phyloP scores from a whole-genome alignment of 2,797 vertebrate species.

The Epinephelus awoara region DNA sequence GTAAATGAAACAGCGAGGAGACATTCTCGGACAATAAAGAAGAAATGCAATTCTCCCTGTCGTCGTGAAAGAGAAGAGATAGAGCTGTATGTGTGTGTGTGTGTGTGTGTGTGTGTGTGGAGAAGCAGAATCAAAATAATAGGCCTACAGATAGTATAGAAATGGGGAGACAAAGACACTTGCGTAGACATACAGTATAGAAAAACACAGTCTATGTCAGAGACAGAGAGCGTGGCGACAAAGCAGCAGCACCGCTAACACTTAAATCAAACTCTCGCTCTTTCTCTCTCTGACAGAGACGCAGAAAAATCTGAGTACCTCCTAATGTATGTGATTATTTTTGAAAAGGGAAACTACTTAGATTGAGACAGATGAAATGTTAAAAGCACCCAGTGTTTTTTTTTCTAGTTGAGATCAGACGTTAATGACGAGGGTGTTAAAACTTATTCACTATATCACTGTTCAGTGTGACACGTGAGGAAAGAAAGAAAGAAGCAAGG shows the following conservation, averaged over 20 bases:
- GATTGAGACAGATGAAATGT: neutral
- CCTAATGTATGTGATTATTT: slow-evolving; percentile 4
- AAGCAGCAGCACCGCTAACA: neutral
- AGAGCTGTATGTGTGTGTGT: slow-evolving; percentile 3
- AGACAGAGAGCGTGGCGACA: slow-evolving; percentile 21
- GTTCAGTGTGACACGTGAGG: neutral
- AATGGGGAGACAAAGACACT: neutral
- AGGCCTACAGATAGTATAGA: neutral
- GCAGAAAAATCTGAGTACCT: neutral
- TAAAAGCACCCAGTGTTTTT: neutral
- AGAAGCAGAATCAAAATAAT: neutral
- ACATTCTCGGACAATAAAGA: slow-evolving; percentile 54
- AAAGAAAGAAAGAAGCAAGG: too few relatives aligned
- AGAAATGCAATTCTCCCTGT: slow-evolving; percentile 39
- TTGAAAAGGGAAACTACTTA: neutral
- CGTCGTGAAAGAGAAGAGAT: slow-evolving; percentile 11
- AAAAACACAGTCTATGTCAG: slow-evolving; percentile 6
- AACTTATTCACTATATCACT: neutral
- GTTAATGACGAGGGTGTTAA: neutral
- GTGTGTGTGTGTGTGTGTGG: slow-evolving; percentile 8
- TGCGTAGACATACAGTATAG: neutral
- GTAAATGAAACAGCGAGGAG: slow-evolving; percentile 48
- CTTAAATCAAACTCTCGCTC: slow-evolving; percentile 13
- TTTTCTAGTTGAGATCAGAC: neutral
- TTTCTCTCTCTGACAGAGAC: slow-evolving; percentile 15